Evolutionary conservation across 2,113 vertebrate species (phyloP), one percentile per base, ranked within the genome.

Genomic region (Pollimyrus isidori): DNA sequence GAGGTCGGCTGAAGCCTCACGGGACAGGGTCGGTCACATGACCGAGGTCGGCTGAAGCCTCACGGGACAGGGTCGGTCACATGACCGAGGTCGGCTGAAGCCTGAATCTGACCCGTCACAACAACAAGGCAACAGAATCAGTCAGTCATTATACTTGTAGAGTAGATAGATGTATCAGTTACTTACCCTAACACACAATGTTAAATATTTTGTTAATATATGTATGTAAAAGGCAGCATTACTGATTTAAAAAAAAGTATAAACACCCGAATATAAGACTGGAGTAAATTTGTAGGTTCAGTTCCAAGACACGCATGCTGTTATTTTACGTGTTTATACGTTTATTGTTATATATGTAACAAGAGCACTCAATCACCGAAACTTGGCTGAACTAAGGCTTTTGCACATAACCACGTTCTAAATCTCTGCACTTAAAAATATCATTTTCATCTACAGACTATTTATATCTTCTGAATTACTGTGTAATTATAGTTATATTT

Each of bases 341-440:
- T 39, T 73, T 35, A 4, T 15, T 30, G 26, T 73, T 69, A 69
- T 11, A 4, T 30, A 69, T 30, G 10, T 30, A 30, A 30, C 9
- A 26, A 26, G 21, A 30, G 62, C 62, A 30, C 62, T 30, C n/a
- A 7, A 39, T 80, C 30, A 42, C 35, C 0, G 4, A 80, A 19
- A 80, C 30, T 17, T 80, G 35, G 10, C 62, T 80, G 17, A 42
- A 42, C 30, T 80, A 80, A 39, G 35, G 13, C 73, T 19, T 80
- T 80, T 80, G 82, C n/a, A 0, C 7, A 48, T 23, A 9, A 48
- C 82, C 21, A 45, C 48, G 82, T 84, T 84, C 82, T n/a, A 48
- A 84, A 84, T 84, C 82, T 84, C 45, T 84, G 82, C 82, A 84
- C 82, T 46, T 84, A 46, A 84, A 84, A 46, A 42, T 82, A 39